Evolutionary conservation across 2,888 invertebrate species (phyloP).

Genomic region (Cerastis leucographa): DNA sequence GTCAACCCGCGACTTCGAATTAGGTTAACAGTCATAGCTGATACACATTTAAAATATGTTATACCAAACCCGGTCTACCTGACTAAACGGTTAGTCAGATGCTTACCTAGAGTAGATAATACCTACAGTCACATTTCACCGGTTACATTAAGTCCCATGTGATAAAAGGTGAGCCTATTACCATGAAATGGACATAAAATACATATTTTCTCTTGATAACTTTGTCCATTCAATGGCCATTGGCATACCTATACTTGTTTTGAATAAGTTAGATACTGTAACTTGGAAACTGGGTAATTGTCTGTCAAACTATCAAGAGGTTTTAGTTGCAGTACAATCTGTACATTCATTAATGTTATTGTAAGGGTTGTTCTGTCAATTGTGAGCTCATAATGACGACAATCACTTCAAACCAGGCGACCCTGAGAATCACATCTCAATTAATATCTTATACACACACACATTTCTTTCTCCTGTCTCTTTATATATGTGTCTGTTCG

Average conservation of each 20-base stretch:
- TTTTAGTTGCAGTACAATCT: constrained; percentile 52
- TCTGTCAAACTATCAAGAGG: constrained; percentile 52
- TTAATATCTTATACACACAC: not conserved
- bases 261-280: not conserved
- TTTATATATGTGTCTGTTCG: not conserved
- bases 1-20: not conserved
- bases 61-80: not conserved
- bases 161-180: not conserved
- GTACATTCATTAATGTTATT: constrained; percentile 72
- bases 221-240: not conserved
- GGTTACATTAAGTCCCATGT: not conserved
- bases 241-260: not conserved
- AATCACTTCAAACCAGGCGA: constrained; percentile 47
- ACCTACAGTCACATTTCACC: not conserved
- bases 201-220: not conserved
- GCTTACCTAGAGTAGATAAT: not conserved
- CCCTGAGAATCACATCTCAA: constrained; percentile 13
- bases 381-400: constrained; percentile 49
- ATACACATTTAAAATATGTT: not conserved
- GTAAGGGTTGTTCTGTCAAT: constrained; percentile 70
- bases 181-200: not conserved
- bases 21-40: not conserved
- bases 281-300: not conserved
- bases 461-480: not conserved
- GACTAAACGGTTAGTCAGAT: not conserved